Evolutionary conservation across 2,797 vertebrate species (phyloP).

Genomic region (Melanotaenia pygmaea): DNA sequence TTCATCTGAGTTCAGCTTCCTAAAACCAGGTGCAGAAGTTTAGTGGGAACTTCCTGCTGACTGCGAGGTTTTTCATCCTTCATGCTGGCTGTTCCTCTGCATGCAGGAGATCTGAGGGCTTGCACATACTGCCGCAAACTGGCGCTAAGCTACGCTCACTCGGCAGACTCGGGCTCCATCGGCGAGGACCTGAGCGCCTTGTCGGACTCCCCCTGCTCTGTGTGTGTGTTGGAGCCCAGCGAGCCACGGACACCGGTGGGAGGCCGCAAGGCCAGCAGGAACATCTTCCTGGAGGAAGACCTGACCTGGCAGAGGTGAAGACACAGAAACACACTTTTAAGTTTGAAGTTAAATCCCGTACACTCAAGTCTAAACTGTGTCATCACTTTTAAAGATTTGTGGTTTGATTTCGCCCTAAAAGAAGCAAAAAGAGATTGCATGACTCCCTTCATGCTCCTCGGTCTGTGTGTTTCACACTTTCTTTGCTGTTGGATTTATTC

Average conservation of each 20-base stretch:
- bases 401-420: conserved; percentile 7
- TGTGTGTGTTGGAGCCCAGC: conserved; percentile 89
- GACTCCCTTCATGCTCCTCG: neutral
- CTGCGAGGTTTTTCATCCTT: no score
- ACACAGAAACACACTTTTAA: neutral
- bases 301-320: conserved; percentile 95
- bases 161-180: conserved; percentile 92
- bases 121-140: conserved; percentile 98
- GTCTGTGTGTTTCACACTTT: neutral
- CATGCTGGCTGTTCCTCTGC: neutral
- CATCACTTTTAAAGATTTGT: neutral
- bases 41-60: no score
- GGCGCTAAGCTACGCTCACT: conserved; percentile 95
- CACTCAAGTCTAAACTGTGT: no score
- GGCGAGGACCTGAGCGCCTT: conserved; percentile 93
- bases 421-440: neutral
- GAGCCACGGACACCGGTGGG: conserved; percentile 95
- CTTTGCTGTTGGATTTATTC: neutral
- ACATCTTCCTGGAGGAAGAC: conserved; percentile 98
- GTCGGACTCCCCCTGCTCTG: conserved; percentile 90
- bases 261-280: conserved; percentile 94
- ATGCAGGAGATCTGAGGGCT: conserved; percentile 92
- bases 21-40: no score
- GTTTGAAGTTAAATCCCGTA: no score
- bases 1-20: no score